These are phyloP conservation scores for Eurytoma californica DNA, from an alignment of 2,888 invertebrate genomes.

Conservation along the genomic window DNA sequence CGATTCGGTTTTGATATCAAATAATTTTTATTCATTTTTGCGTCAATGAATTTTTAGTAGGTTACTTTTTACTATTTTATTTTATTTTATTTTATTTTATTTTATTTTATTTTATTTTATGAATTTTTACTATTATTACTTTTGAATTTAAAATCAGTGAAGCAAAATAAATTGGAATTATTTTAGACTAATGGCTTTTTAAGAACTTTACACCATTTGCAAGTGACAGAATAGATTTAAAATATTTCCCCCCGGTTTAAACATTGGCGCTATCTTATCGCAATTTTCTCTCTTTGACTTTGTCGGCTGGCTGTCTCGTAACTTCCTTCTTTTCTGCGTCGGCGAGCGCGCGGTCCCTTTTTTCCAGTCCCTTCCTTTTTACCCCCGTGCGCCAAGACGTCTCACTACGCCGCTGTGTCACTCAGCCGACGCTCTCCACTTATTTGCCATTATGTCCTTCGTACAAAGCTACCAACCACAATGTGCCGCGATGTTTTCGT, in stretches of 20 bases:
- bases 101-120: too few relatives aligned
- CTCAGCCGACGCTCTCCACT: constrained; percentile 49
- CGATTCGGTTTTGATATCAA: too few relatives aligned
- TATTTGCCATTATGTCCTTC: constrained; percentile 62
- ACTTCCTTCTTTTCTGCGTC: constrained; percentile 38
- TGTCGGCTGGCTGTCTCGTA: constrained; percentile 2
- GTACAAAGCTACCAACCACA: constrained; percentile 56
- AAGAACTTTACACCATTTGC: too few relatives aligned
- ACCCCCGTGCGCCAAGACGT: constrained; percentile 55
- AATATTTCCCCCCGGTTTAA: constrained; percentile 23
- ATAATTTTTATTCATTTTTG: too few relatives aligned
- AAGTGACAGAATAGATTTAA: not conserved
- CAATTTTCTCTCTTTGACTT: constrained; percentile 27
- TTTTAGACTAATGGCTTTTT: too few relatives aligned
- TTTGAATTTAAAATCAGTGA: too few relatives aligned
- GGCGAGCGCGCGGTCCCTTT: not conserved
- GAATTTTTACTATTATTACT: too few relatives aligned
- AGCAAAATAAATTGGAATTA: too few relatives aligned
- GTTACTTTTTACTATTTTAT: too few relatives aligned
- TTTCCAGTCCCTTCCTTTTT: constrained; percentile 32
- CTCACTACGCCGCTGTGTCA: constrained; percentile 60
- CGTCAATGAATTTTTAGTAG: too few relatives aligned
- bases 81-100: too few relatives aligned
- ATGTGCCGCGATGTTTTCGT: constrained; percentile 39
- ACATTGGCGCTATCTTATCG: constrained; percentile 21